Evolutionary conservation across 1,140 invertebrate species (phyloP), one percentile per base, ranked within the genome.

Genomic region (Listronotus bonariensis): DNA sequence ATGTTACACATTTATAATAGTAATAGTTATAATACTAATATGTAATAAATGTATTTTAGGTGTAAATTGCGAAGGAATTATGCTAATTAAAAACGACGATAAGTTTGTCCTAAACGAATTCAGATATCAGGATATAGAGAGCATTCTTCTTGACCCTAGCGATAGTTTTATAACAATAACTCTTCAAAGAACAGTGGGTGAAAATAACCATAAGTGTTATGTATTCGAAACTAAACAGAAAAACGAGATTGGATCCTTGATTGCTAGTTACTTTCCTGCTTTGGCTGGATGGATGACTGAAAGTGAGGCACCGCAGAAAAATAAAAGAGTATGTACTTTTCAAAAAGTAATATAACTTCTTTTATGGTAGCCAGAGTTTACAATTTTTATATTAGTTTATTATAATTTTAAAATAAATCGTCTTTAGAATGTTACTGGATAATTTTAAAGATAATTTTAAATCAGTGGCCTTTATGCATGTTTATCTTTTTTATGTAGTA

Each of bases 161-260:
- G 95, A 97, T 77, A 92, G 91, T 73, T 94, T 96, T 67, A 88
- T 97, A 26, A 97, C 95, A 0, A 86, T 97, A 60, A 89, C 87
- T 14, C 76, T 91, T 55, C 80, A 87, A 38, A 81, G 86, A 69
- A 86, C 85, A 64, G 84, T 84, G 68, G 83, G 79, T 41, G 86
- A 83, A 57, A 88, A 85, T 71, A 84, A 84, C 43, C 89, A 88
- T 81, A 92, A 93, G 71, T 96, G 93, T 80, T 96, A 95, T 78
- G 94, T 97, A 12, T 95, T 97, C 76, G 95, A 97, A 78, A 95
- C 93, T 0, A 77, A 83, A 10, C 91, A 93, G 73, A 96, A 96
- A 77, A 85, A 88, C 68, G 94, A 96, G 82, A 95, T 96, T 61
- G 95, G 94, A 6, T 92, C 92, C 74, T 80, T 97, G 18, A 95